Percentiles rank a stretch among this genome's conserved stretches.
Evolutionary conservation across 2,113 vertebrate species (phyloP).

Genomic region (Cisticola juncidis): DNA sequence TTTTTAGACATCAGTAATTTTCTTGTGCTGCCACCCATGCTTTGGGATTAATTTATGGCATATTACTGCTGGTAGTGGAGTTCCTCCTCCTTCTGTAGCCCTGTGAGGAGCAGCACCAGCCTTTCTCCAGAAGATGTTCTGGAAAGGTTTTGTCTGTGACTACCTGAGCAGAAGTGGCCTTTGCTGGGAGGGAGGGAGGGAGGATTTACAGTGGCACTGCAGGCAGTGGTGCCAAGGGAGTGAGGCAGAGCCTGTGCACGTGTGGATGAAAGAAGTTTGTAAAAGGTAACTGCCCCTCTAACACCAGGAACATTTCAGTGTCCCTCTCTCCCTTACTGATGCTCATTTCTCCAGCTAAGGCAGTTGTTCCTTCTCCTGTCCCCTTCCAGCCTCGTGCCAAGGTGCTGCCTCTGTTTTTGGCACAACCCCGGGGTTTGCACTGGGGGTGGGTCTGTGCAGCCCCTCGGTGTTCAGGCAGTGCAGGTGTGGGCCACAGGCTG

Average conservation of each 20-base stretch:
- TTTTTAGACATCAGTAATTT: neutral
- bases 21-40: neutral
- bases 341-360: neutral
- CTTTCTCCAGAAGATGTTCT: neutral
- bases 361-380: neutral
- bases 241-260: accelerated
- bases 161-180: neutral
- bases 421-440: neutral
- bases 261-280: neutral
- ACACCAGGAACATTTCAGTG: neutral
- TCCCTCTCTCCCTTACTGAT: neutral
- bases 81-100: neutral
- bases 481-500: neutral
- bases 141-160: neutral
- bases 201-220: neutral
- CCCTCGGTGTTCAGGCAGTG: neutral
- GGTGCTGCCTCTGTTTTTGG: neutral
- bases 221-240: neutral
- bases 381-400: neutral
- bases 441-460: neutral
- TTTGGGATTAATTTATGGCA: neutral
- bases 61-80: neutral
- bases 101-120: neutral
- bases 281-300: neutral
- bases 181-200: neutral